Percentiles rank a stretch among this genome's conserved stretches.
These are phyloP conservation scores for Camelus dromedarius DNA, from an alignment of 2,113 vertebrate genomes.

Conservation along the genomic window DNA sequence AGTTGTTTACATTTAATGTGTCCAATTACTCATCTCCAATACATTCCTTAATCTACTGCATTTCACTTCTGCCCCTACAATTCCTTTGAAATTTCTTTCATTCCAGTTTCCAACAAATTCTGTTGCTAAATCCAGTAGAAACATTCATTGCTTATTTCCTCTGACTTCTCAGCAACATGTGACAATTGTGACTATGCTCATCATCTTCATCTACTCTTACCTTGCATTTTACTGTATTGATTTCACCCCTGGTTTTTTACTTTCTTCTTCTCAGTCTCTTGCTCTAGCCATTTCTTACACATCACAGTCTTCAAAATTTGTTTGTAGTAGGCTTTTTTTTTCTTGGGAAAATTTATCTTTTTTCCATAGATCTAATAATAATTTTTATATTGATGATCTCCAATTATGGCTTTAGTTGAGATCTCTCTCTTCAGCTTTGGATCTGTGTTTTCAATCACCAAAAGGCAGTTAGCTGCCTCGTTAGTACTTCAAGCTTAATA, in stretches of 20 bases:
- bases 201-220: neutral
- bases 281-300: neutral
- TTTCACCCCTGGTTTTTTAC: neutral
- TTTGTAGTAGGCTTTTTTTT: neutral
- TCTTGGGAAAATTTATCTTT: neutral
- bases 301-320: neutral
- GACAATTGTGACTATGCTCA: neutral
- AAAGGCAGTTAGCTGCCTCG: neutral
- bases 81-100: slow-evolving; percentile 11
- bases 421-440: neutral
- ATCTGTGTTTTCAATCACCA: neutral
- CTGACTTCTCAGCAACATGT: neutral
- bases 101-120: neutral
- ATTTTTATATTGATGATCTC: neutral
- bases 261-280: neutral
- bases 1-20: neutral
- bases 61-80: neutral
- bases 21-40: neutral
- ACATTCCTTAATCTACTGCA: neutral
- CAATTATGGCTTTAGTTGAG: neutral
- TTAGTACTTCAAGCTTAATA: neutral
- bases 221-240: neutral
- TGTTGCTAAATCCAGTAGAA: neutral
- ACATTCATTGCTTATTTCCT: neutral
- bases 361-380: neutral